Percentiles rank a stretch among this genome's conserved stretches.
phyloP scores from a whole-genome alignment of 2,888 invertebrate species.

The Acanthosepion lycidas region DNA sequence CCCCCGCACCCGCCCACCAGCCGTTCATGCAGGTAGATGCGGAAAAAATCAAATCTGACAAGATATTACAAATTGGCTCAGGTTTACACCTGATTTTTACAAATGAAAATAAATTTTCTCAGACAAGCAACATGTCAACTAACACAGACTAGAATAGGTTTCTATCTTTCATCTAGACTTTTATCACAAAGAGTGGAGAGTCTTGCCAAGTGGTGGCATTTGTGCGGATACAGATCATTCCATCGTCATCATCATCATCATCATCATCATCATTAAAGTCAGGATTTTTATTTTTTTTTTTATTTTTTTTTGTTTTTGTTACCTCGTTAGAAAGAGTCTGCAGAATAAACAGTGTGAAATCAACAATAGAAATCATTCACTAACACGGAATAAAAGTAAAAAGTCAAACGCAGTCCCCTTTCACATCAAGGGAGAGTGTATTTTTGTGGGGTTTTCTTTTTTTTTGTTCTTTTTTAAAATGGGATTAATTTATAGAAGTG shows the following conservation, averaged over 20 bases:
- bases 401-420: too few relatives aligned
- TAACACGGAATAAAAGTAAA: too few relatives aligned
- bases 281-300: background rate
- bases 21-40: background rate
- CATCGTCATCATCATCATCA: slow-evolving; percentile 6
- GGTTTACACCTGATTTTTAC: background rate
- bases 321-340: slow-evolving; percentile 41
- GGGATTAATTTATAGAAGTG: too few relatives aligned
- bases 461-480: background rate
- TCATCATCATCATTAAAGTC: slow-evolving; percentile 11
- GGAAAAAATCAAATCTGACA: background rate
- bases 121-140: slow-evolving; percentile 43
- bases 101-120: slow-evolving; percentile 40
- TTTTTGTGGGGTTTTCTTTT: background rate
- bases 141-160: slow-evolving; percentile 40
- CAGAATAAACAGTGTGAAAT: background rate
- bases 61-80: background rate
- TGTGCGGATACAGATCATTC: slow-evolving; percentile 43
- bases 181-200: slow-evolving; percentile 42
- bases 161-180: slow-evolving; percentile 45
- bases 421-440: background rate
- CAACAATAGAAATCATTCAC: slow-evolving; percentile 24
- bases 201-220: background rate
- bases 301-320: background rate
- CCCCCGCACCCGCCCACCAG: background rate